Evolutionary conservation across 2,888 invertebrate species (phyloP).

Genomic region (Leptarthrus brevirostris): DNA sequence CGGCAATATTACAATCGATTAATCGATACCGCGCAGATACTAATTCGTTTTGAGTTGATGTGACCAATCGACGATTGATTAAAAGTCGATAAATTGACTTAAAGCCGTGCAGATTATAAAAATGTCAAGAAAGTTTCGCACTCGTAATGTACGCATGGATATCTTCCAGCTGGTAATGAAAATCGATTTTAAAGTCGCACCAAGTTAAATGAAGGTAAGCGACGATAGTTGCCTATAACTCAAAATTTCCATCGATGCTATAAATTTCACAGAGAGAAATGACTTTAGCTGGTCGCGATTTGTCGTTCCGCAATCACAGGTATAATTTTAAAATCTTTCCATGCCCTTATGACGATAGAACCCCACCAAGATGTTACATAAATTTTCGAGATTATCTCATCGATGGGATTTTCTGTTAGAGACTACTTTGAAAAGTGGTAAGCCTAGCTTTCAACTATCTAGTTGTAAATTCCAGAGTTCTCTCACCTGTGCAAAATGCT

Average conservation of each 20-base stretch:
- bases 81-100: conserved; percentile 37
- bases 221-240: conserved; percentile 11
- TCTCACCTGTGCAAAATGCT: background rate
- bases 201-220: background rate
- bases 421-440: background rate
- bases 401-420: no score
- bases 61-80: conserved; percentile 46
- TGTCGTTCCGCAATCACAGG: background rate
- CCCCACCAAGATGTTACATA: conserved; percentile 4
- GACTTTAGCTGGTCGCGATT: background rate
- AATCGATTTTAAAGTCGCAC: background rate
- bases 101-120: background rate
- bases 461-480: no score
- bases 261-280: conserved; percentile 25
- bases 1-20: conserved; percentile 17
- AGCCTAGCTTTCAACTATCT: background rate
- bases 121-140: background rate
- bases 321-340: conserved; percentile 4
- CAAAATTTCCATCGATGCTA: conserved; percentile 13
- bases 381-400: conserved; percentile 24
- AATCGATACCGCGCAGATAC: conserved; percentile 12
- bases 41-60: conserved; percentile 39
- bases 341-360: background rate
- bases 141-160: background rate
- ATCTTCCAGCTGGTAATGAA: background rate